Conservation (phyloP, 2,888 invertebrate genomes). For the Diaperis boleti region DNA sequence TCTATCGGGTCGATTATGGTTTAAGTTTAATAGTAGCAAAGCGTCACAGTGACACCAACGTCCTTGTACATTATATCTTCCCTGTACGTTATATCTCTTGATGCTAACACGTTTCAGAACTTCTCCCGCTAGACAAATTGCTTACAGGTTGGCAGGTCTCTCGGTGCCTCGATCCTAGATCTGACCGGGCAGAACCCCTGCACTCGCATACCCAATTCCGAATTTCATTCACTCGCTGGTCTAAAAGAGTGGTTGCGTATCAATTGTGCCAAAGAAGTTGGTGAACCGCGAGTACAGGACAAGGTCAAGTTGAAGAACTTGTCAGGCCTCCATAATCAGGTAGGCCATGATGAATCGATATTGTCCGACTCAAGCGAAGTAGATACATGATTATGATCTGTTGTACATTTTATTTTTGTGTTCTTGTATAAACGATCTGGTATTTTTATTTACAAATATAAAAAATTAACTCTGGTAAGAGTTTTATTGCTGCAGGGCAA, state of each 20-base stretch:
- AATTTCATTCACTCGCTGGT: slow-evolving; percentile 78
- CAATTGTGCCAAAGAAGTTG: slow-evolving; percentile 55
- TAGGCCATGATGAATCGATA: slow-evolving; percentile 53
- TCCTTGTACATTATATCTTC: too few relatives aligned
- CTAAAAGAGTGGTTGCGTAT: slow-evolving; percentile 74
- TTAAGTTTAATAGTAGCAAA: too few relatives aligned
- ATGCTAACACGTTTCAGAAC: too few relatives aligned
- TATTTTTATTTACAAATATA: slow-evolving; percentile 15
- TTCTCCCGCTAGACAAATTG: too few relatives aligned
- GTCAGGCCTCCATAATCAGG: slow-evolving; percentile 56
- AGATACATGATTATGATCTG: slow-evolving; percentile 47
- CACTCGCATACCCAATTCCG: slow-evolving; percentile 84
- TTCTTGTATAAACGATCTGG: slow-evolving; percentile 39
- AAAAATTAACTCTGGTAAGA: slow-evolving; percentile 48
- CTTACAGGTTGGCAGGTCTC: slow-evolving; percentile 79
- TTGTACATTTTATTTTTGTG: slow-evolving; percentile 50
- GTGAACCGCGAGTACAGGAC: slow-evolving; percentile 47
- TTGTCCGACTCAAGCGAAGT: slow-evolving; percentile 44
- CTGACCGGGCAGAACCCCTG: slow-evolving; percentile 84
- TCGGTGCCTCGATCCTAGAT: slow-evolving; percentile 88
- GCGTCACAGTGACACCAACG: too few relatives aligned
- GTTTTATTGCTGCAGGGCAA: slow-evolving; percentile 62
- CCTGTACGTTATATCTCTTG: too few relatives aligned
- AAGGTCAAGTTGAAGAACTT: slow-evolving; percentile 46
- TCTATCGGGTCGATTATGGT: too few relatives aligned